phyloP scores from a whole-genome alignment of 2,888 invertebrate species.

The Galerucella nymphaeae region DNA sequence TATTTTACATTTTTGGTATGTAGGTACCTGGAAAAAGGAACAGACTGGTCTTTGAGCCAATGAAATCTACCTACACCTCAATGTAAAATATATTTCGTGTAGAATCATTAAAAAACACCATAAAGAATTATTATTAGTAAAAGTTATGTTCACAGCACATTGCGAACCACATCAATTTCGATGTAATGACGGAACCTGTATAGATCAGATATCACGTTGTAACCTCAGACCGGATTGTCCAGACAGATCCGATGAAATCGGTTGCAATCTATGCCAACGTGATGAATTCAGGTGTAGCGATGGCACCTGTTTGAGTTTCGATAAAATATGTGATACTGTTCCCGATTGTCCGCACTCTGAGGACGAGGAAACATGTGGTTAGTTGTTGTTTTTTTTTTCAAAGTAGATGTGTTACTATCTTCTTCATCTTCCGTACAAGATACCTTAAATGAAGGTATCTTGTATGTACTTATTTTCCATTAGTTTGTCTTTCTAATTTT shows the following conservation, averaged over 20 bases:
- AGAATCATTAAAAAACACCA: background rate
- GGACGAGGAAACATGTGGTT: slow-evolving; percentile 70
- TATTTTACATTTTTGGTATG: too few species aligned
- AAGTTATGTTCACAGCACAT: slow-evolving; percentile 28
- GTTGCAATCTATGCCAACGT: slow-evolving; percentile 71
- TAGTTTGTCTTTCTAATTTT: background rate
- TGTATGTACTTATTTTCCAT: background rate
- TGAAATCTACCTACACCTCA: background rate
- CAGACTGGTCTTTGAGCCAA: too few species aligned
- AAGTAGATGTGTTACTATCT: slow-evolving; percentile 15
- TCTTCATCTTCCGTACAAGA: slow-evolving; percentile 22
- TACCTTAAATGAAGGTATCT: slow-evolving; percentile 6
- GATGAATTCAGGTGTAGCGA: slow-evolving; percentile 71
- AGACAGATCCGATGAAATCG: slow-evolving; percentile 82
- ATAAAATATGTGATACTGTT: slow-evolving; percentile 66
- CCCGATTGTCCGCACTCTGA: slow-evolving; percentile 69
- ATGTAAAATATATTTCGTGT: background rate
- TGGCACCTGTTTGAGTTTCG: slow-evolving; percentile 67
- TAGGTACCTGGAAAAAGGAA: too few species aligned
- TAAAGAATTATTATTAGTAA: background rate
- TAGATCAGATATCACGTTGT: slow-evolving; percentile 65
- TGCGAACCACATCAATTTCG: slow-evolving; percentile 65
- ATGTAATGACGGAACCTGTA: slow-evolving; percentile 69
- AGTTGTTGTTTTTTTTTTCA: slow-evolving; percentile 48
- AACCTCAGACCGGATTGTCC: slow-evolving; percentile 79